Conservation (phyloP, 2,888 invertebrate species). For the Flexamia atlantica region DNA sequence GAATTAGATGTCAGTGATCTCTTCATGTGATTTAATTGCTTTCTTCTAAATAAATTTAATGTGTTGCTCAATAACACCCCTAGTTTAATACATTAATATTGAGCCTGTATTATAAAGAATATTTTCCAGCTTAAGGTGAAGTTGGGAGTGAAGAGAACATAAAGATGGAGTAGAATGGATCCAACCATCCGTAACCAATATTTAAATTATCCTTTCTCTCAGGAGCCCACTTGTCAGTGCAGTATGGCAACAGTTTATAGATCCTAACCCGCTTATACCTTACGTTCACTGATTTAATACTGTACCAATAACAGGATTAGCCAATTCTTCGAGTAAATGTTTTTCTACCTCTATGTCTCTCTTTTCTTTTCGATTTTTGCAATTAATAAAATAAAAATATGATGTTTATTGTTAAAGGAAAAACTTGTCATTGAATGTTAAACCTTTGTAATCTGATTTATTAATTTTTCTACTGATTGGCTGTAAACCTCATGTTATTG, state of each 20-base stretch:
- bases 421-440: no score
- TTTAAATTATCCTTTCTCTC: slow-evolving; percentile 10
- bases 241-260: slow-evolving; percentile 5
- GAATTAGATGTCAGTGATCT: no score
- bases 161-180: slow-evolving; percentile 21
- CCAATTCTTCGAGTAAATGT: not conserved
- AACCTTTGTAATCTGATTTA: no score
- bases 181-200: slow-evolving; percentile 16
- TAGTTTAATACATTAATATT: not conserved
- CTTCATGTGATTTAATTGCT: no score
- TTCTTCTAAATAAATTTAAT: not conserved
- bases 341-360: not conserved
- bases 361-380: not conserved
- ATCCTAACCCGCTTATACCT: not conserved
- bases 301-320: slow-evolving; percentile 3
- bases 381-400: not conserved
- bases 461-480: no score
- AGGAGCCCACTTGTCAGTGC: slow-evolving; percentile 1
- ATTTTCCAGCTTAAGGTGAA: not conserved
- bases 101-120: not conserved
- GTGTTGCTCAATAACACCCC: not conserved
- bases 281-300: slow-evolving; percentile 4
- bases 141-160: not conserved
- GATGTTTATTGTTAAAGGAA: no score
- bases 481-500: no score